Conservation (phyloP, 2,888 invertebrate genomes). For the Ennomos erosarius region DNA sequence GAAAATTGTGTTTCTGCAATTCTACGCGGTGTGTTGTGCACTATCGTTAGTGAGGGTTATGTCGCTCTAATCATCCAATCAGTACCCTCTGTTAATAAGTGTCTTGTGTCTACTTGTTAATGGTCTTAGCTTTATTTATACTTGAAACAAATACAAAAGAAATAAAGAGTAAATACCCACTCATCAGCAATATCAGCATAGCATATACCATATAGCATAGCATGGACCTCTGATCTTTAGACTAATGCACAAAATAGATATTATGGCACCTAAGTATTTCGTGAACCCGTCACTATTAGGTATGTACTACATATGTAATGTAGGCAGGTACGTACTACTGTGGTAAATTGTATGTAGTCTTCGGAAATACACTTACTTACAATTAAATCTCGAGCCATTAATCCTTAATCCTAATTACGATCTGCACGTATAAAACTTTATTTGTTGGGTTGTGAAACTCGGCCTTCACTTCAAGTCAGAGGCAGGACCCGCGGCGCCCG, state of each 20-base stretch:
- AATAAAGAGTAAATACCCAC: no score
- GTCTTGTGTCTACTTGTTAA: no score
- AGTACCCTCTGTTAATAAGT: no score
- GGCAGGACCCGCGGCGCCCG: conserved; percentile 56
- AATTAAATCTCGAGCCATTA: conserved; percentile 41
- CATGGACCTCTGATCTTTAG: background rate
- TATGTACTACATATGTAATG: no score
- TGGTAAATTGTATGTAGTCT: conserved; percentile 4
- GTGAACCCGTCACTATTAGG: conserved; percentile 11
- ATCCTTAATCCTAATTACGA: conserved; percentile 48
- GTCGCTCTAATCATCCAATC: conserved; percentile 7
- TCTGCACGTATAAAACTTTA: conserved; percentile 40
- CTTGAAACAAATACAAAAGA: no score
- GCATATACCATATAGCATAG: no score
- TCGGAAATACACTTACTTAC: conserved; percentile 20
- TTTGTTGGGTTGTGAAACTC: conserved; percentile 61
- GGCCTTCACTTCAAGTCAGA: conserved; percentile 62
- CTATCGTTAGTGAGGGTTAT: conserved; percentile 33
- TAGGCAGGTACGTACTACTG: no score
- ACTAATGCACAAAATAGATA: no score
- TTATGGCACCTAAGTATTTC: no score
- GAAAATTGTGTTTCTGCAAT: conserved; percentile 48
- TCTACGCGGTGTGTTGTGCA: conserved; percentile 22
- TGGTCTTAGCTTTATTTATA: no score
- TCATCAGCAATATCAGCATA: no score